Base-by-base conservation (phyloP, 1,140 invertebrate genomes). In the Zophobas atratus region DNA sequence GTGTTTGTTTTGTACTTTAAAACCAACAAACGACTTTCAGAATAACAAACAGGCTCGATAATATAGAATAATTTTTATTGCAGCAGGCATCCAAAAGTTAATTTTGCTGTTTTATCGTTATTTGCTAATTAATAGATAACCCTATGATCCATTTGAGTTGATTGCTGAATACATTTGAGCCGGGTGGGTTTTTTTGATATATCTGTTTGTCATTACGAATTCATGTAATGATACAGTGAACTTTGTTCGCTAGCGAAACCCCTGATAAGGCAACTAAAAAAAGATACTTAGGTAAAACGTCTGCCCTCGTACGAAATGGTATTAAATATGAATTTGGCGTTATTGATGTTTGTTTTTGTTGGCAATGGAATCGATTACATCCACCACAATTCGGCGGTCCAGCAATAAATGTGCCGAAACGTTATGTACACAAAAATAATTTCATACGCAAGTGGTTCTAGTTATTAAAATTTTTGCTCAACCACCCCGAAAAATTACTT, bases 401-500 rank as follows among this genome's bases (percentile, higher is more conserved):
- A 39, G 6, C 43, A 43, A 67, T 67, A 67, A 67, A 67, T 41
- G 43, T 43, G 39, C 38, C 60, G 38, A 67, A 60, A 67, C 39
- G 8, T 67, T 67, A 51, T 75, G 43, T 75, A 79, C 63, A 76
- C 75, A 76, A 76, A 79, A 74, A 79, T 79, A 76, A 79, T 79
- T 79, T 79, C 74, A 76, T 76, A 79, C 73, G 70, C 73, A 79
- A 79, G 77, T 79, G 73, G 53, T 76, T 79, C 73, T 55, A 70
- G 73, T 79, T 79, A 79, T 79, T 79, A 79, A 79, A 79, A 79
- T 76, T 75, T 76, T 79, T 79, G 73, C 67, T 79, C 73, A 49
- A 43, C 67, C 73, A 75, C 75, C 70, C 73, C 75, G 77, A 79
- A 79, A 79, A 76, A 79, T 79, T 79, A 79, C 74, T 79, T 79